These are phyloP conservation scores for Philereme transversata DNA, from an alignment of 2,888 invertebrate species.

Conservation along the genomic window DNA sequence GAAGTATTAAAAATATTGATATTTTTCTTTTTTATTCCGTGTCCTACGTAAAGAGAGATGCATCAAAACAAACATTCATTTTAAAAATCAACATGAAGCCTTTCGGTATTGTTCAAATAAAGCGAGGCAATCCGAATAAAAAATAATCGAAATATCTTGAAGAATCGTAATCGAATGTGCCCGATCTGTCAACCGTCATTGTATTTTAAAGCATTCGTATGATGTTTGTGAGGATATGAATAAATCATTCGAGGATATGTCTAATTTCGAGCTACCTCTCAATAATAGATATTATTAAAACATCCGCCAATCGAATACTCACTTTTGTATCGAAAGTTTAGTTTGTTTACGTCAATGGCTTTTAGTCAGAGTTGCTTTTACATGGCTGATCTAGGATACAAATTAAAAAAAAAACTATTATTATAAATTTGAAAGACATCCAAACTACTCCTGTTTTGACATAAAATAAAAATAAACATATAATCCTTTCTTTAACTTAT, in stretches of 20 bases:
- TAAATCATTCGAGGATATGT: conserved; percentile 8
- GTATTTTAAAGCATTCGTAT: conserved; percentile 63
- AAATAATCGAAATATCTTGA: conserved; percentile 52
- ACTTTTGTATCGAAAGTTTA: too few species aligned
- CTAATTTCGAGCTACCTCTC: neutral
- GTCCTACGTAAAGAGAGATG: conserved; percentile 58
- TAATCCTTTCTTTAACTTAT: conserved; percentile 36
- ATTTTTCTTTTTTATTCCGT: conserved; percentile 44
- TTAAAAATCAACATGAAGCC: conserved; percentile 79
- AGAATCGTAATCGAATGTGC: conserved; percentile 63
- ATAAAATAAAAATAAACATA: conserved; percentile 27
- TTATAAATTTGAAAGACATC: too few species aligned
- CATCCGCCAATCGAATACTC: too few species aligned
- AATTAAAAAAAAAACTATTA: too few species aligned
- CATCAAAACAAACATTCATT: conserved; percentile 74
- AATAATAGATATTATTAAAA: too few species aligned
- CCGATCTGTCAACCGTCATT: conserved; percentile 78
- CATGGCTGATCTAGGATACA: too few species aligned
- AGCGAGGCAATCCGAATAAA: conserved; percentile 65
- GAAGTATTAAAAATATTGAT: too few species aligned
- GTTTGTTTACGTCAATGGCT: too few species aligned
- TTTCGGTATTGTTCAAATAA: conserved; percentile 75
- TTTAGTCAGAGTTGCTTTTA: too few species aligned
- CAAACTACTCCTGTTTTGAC: too few species aligned
- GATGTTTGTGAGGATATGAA: conserved; percentile 26